Conservation (phyloP, 2,888 invertebrate species). For the Oligia strigilis region DNA sequence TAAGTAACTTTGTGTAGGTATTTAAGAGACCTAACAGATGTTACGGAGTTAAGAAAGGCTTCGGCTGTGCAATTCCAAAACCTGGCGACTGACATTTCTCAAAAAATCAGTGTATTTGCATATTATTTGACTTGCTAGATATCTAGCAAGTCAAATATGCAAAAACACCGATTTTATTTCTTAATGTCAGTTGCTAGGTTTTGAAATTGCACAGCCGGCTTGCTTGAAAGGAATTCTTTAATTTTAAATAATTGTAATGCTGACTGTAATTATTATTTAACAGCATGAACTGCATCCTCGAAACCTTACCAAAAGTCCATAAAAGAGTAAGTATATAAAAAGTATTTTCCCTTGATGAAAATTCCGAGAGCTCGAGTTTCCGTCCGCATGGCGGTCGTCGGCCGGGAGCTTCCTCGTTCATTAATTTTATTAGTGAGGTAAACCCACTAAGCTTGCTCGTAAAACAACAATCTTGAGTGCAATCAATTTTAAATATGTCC, state of each 20-base stretch:
- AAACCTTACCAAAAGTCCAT: constrained; percentile 9
- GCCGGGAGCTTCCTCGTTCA: constrained; percentile 52
- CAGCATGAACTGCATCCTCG: constrained; percentile 11
- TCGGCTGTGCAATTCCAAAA: too few relatives aligned
- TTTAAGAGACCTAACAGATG: background rate
- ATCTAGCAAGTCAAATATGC: too few relatives aligned
- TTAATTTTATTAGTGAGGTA: constrained; percentile 64
- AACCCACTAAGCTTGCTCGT: constrained; percentile 51
- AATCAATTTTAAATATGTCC: constrained; percentile 59
- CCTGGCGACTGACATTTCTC: too few relatives aligned
- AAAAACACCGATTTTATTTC: too few relatives aligned
- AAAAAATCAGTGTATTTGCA: too few relatives aligned
- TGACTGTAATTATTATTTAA: constrained; percentile 18
- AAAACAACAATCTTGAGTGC: constrained; percentile 59
- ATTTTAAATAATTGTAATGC: background rate
- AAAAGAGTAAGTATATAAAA: constrained; percentile 29
- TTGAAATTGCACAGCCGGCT: too few relatives aligned
- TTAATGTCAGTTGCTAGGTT: too few relatives aligned
- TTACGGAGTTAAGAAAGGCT: background rate
- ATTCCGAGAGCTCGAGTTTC: constrained; percentile 52
- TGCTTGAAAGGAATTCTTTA: background rate
- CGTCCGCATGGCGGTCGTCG: constrained; percentile 38
- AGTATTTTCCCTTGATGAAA: constrained; percentile 60
- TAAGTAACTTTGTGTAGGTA: background rate
- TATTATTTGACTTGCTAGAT: too few relatives aligned